Conservation (phyloP, 1,140 invertebrate genomes). For the Sminthurinus signatus region DNA sequence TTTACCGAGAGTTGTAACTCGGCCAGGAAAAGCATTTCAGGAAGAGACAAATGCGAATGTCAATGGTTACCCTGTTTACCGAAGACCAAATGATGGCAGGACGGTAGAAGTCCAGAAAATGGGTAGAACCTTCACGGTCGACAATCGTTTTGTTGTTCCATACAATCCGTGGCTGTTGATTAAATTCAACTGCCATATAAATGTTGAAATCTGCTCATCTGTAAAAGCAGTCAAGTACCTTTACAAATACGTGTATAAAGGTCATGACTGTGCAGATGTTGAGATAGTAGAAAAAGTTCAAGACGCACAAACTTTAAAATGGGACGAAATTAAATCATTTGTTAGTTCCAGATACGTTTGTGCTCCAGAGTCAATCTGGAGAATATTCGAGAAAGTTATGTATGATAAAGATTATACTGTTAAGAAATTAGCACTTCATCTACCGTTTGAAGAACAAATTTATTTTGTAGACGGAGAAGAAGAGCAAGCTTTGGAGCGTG, state of each 20-base stretch:
- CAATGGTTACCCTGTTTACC: slow-evolving; percentile 46
- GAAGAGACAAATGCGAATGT: slow-evolving; percentile 42
- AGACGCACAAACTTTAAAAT: slow-evolving; percentile 5
- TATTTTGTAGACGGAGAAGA: slow-evolving; percentile 37
- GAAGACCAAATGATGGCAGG: slow-evolving; percentile 14
- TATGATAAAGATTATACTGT: slow-evolving; percentile 42
- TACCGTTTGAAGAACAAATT: slow-evolving; percentile 48
- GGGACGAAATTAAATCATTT: slow-evolving; percentile 39
- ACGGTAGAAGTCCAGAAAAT: not conserved
- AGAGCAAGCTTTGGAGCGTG: slow-evolving; percentile 14
- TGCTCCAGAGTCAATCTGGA: slow-evolving; percentile 43
- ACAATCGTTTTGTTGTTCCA: slow-evolving; percentile 52
- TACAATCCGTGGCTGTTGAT: slow-evolving; percentile 50
- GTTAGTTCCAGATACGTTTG: slow-evolving; percentile 42
- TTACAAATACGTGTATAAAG: slow-evolving; percentile 42
- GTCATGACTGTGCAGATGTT: slow-evolving; percentile 33
- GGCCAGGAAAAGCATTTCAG: slow-evolving; percentile 22
- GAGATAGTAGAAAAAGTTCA: not conserved
- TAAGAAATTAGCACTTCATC: slow-evolving; percentile 48
- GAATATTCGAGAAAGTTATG: slow-evolving; percentile 39
- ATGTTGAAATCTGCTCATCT: slow-evolving; percentile 51
- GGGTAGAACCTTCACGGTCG: slow-evolving; percentile 36
- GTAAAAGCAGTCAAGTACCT: slow-evolving; percentile 52
- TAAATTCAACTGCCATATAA: slow-evolving; percentile 50
- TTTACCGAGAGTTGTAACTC: no score